Evolutionary conservation across 2,113 vertebrate genomes (phyloP), one percentile per base, ranked within the genome.

Genomic region (Podarcis muralis): DNA sequence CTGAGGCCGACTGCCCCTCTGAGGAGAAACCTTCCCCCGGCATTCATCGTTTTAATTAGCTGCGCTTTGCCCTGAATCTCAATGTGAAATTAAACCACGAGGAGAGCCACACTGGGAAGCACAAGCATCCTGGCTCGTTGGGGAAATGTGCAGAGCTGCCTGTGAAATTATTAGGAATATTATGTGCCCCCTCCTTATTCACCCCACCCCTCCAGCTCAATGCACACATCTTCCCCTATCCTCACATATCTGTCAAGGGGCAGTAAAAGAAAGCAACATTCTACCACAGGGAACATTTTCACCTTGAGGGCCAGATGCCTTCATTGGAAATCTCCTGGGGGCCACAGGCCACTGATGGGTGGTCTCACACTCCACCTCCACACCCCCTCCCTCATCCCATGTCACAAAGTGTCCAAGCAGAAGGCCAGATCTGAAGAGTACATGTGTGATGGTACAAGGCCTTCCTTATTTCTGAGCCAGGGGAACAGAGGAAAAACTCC

Each of bases 11-110:
- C 20, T 3, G 92, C 91, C 92, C 89, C 85, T 88, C 90, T 85
- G 48, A 91, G 91, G 23, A 93, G 81, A 94, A 93, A 89, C 87
- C 84, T 94, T 94, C 94, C 90, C 93, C 90, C 0, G 43, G 94
- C 95, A 96, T 96, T 93, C 92, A 90, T 92, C 83, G 87, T 93
- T 95, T 95, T 95, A 96, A 96, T 96, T 95, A 95, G 95, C 22
- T 0, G 78, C 93, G 93, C 90, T 95, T 94, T 95, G 95, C 94
- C 94, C 90, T 90, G 94, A 96, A 96, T 96, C 94, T 94, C 94
- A 95, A 95, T 94, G 92, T 90, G 90, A 89, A 94, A 94, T 95
- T 95, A 95, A 18, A 57, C 37, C 94, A 90, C 9, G 32, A 89
- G 91, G 91, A 95, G 94, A 87, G 88, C 22, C 22, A 1, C 79